Base-by-base conservation (phyloP, 1,140 invertebrate species). In the Chlorops oryzae region DNA sequence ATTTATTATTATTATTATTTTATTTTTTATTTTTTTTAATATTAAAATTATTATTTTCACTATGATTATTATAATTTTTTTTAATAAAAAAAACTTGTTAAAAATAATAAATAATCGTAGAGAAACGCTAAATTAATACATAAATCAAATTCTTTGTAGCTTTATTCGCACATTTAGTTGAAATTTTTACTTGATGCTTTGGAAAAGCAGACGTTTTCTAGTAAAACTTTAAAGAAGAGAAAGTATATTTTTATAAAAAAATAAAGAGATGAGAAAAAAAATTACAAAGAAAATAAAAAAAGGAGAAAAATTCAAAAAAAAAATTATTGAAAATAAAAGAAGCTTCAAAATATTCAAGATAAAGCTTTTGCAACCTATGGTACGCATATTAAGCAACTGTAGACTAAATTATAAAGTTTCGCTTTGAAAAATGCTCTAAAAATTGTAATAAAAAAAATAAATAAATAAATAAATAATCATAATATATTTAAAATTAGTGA, bases 381-480 rank as follows among this genome's bases (percentile, higher is more conserved):
- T 35, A 35, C 18, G 18, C n/a, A 35, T 5, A 35, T 15, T 15
- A 35, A 4, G 18, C n/a, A 35, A 35, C 34, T 15, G 18, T 3
- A 35, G 51, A 43, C 51, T 56, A 55, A 55, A 47, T 56, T 55
- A 56, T 50, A 38, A 50, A 51, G n/a, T n/a, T n/a, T n/a, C n/a
- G n/a, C 54, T 55, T 48, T 54, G 51, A 56, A 47, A 41, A 27
- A 43, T 25, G n/a, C 15, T 37, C 50, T 40, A 39, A 44, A 53
- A 54, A 63, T 58, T 56, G 62, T 50, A 41, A 50, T 58, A 47
- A 37, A 58, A 5, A 41, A 5, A 41, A 41, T 17, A 41, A 44
- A 27, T 12, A 24, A 54, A 54, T 56, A 54, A 64, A 54, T 55
- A 62, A 50, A 59, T 6, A 59, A 59, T 57, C 50, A 59, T 59